Conservation (phyloP, 2,113 vertebrate species). For the Lepisosteus osseus region DNA sequence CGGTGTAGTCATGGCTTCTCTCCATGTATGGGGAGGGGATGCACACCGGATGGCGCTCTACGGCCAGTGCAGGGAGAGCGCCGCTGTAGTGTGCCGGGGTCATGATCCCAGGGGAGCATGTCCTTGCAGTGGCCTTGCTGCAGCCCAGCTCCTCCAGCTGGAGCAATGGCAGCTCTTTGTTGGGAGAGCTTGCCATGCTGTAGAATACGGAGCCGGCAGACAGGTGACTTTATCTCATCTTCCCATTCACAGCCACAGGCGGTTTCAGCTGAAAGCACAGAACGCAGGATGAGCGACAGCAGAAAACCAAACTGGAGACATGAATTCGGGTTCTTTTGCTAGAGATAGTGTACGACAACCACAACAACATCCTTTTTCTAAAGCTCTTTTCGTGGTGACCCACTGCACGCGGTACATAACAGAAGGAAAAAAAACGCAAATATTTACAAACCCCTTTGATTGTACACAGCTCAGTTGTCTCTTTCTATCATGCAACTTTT, state of each 20-base stretch:
- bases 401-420: too few species aligned
- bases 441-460: too few species aligned
- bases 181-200: constrained; percentile 64
- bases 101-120: constrained; percentile 54
- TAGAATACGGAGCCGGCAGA: neutral
- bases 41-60: constrained; percentile 74
- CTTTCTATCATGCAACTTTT: too few species aligned
- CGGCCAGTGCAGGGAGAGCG: constrained; percentile 53
- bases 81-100: constrained; percentile 69
- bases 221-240: neutral
- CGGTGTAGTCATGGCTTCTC: constrained; percentile 68
- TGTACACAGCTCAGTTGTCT: too few species aligned
- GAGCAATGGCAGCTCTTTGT: constrained; percentile 58
- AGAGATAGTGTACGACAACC: too few species aligned
- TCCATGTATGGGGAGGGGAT: constrained; percentile 83
- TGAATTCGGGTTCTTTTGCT: too few species aligned
- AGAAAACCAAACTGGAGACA: too few species aligned
- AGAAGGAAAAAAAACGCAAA: too few species aligned
- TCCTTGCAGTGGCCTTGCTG: constrained; percentile 66
- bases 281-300: neutral
- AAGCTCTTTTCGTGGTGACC: too few species aligned
- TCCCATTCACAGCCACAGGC: neutral
- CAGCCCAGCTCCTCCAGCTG: constrained; percentile 57
- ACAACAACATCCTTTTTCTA: too few species aligned
- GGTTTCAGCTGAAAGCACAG: neutral